phyloP scores from a whole-genome alignment of 2,888 invertebrate genomes.

The Hartigia nigra region DNA sequence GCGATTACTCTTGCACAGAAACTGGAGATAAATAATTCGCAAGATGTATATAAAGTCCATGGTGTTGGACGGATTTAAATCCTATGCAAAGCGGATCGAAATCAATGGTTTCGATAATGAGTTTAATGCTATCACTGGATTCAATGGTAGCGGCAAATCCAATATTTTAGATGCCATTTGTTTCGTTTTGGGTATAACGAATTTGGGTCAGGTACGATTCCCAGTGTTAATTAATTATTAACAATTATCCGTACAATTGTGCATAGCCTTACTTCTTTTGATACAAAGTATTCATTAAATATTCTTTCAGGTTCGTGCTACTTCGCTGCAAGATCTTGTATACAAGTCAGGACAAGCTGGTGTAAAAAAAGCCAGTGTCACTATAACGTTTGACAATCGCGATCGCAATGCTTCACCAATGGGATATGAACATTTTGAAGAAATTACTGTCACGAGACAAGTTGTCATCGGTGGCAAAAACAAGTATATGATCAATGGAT shows the following conservation, averaged over 20 bases:
- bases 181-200: constrained; percentile 95
- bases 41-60: constrained; percentile 92
- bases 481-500: constrained; percentile 94
- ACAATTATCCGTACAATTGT: constrained; percentile 7
- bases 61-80: constrained; percentile 96
- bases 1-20: not conserved
- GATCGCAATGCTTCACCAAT: constrained; percentile 85
- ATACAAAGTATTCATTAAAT: not conserved
- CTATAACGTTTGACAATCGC: constrained; percentile 93
- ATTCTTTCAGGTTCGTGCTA: constrained; percentile 82
- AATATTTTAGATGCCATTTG: constrained; percentile 98
- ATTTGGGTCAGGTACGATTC: constrained; percentile 83
- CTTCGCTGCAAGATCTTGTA: constrained; percentile 93
- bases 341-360: constrained; percentile 98
- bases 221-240: not conserved
- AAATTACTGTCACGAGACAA: constrained; percentile 93
- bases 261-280: not conserved
- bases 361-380: constrained; percentile 93
- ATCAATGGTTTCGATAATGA: constrained; percentile 91
- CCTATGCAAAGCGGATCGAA: constrained; percentile 93
- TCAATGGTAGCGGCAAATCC: constrained; percentile 98
- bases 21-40: not conserved
- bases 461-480: constrained; percentile 89
- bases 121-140: constrained; percentile 98
- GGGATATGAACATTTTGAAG: constrained; percentile 90